Conservation (phyloP, 2,113 vertebrate genomes). For the Columbina picui region DNA sequence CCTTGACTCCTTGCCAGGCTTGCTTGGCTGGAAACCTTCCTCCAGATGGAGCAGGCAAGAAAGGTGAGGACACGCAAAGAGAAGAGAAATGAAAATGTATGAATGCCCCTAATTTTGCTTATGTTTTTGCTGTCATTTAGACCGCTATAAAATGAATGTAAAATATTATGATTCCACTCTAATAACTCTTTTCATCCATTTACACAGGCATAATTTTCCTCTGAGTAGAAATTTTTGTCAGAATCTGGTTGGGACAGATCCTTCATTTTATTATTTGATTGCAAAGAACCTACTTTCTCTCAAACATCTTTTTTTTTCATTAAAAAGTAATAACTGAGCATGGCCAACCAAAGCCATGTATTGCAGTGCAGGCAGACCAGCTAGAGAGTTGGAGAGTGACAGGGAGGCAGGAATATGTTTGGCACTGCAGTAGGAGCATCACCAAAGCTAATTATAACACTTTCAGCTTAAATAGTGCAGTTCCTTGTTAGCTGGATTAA, state of each 20-base stretch:
- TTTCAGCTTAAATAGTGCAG: not conserved
- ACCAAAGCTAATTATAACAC: not conserved
- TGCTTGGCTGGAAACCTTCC: not conserved
- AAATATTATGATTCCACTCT: conserved; percentile 6
- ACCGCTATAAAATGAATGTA: not conserved
- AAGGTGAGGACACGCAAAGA: not conserved
- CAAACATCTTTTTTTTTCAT: not conserved
- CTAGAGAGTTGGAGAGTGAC: not conserved
- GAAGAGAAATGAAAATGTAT: not conserved
- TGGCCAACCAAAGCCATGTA: not conserved
- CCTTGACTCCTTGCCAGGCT: conserved; percentile 6
- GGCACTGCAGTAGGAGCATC: not conserved
- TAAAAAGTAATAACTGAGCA: not conserved
- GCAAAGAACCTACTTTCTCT: not conserved
- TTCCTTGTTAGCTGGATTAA: not conserved
- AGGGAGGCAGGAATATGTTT: not conserved
- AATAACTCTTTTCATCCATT: not conserved
- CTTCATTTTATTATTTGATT: not conserved
- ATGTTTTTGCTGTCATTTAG: not conserved
- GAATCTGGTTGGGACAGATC: not conserved
- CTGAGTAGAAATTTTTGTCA: not conserved
- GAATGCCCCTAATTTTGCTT: not conserved
- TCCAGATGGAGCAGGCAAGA: conserved; percentile 28
- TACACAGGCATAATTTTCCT: not conserved
- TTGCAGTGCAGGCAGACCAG: not conserved